These are phyloP conservation scores for Alaudala cheleensis DNA, from an alignment of 2,113 vertebrate species.

Conservation along the genomic window DNA sequence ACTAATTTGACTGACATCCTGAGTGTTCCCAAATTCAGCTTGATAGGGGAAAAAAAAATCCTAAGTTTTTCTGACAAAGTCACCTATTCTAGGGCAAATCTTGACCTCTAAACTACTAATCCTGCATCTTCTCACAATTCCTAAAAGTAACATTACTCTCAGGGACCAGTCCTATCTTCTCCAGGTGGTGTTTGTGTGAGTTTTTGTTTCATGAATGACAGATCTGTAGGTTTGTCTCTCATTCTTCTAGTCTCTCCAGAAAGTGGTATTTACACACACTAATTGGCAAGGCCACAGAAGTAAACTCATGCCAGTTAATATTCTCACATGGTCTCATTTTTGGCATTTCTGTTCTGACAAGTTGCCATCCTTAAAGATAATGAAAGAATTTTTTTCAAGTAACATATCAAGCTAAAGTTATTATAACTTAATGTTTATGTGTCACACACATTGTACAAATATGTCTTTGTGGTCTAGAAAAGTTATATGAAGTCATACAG, in stretches of 20 bases:
- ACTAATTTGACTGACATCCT: background rate
- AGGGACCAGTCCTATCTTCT: background rate
- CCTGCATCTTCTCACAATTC: background rate
- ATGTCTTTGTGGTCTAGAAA: background rate
- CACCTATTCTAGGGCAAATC: background rate
- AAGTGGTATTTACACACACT: slow-evolving; percentile 56
- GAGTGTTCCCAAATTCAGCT: background rate
- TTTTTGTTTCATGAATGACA: background rate
- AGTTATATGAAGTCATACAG: background rate
- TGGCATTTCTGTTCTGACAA: slow-evolving; percentile 52
- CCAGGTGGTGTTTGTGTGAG: background rate
- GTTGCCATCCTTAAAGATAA: slow-evolving; percentile 43
- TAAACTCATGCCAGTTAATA: background rate
- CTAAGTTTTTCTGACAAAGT: background rate
- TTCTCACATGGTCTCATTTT: background rate
- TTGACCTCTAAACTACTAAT: background rate
- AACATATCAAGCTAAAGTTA: background rate
- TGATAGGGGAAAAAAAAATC: rapidly evolving
- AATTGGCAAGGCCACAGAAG: slow-evolving; percentile 46
- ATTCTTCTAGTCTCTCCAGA: background rate
- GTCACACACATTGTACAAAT: background rate
- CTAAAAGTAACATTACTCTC: background rate
- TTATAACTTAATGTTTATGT: background rate
- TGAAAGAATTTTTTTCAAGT: slow-evolving; percentile 52
- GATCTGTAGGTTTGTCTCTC: background rate